These are phyloP conservation scores for Oreochromis tanganicae DNA, from an alignment of 2,113 vertebrate genomes.

Conservation along the genomic window DNA sequence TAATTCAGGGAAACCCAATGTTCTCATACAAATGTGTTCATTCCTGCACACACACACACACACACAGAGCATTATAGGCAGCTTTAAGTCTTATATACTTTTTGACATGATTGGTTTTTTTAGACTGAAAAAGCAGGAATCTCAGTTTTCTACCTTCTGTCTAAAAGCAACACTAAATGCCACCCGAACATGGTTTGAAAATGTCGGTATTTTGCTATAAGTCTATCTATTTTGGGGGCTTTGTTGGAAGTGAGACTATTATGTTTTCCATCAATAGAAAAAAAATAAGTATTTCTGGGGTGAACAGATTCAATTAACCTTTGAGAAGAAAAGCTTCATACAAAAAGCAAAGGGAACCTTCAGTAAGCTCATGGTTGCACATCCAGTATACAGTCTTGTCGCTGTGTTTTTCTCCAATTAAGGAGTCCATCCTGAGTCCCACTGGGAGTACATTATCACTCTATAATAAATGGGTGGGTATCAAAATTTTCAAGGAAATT, in stretches of 20 bases:
- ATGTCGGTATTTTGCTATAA: neutral
- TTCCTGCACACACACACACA: neutral
- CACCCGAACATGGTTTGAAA: neutral
- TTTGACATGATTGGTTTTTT: neutral
- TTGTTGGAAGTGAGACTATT: conserved; percentile 20
- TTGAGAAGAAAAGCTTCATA: conserved; percentile 36
- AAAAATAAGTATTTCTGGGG: conserved; percentile 45
- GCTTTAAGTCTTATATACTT: neutral
- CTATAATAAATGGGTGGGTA: neutral
- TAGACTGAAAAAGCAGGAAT: neutral
- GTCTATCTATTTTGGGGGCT: conserved; percentile 21
- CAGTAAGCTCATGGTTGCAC: conserved; percentile 3
- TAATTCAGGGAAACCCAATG: conserved; percentile 48
- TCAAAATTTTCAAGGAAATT: neutral
- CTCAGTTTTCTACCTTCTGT: neutral
- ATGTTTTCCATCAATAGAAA: conserved; percentile 29
- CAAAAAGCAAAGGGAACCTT: neutral
- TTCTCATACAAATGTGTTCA: conserved; percentile 1
- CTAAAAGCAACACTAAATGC: neutral
- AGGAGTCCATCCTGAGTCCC: neutral
- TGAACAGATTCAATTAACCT: conserved; percentile 73
- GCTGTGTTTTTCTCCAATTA: neutral
- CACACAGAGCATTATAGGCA: neutral
- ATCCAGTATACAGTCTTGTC: neutral
- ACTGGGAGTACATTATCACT: neutral